Percentiles rank a stretch among this genome's conserved stretches.
Evolutionary conservation across 1,140 invertebrate species (phyloP).

Genomic region (Drosophila bifasciata): DNA sequence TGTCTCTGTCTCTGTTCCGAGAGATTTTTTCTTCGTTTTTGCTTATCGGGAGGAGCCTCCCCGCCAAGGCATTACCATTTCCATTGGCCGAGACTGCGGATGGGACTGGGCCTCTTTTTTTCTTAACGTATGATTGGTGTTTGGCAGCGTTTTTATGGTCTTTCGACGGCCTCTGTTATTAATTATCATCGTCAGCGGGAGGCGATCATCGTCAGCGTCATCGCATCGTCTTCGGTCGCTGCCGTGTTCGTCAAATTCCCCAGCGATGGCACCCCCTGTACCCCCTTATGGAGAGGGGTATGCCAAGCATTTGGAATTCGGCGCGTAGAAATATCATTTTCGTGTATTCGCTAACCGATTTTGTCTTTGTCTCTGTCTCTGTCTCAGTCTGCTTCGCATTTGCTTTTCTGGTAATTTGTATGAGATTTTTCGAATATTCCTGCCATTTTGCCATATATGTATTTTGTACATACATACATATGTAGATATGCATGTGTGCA

Average conservation of each 20-base stretch:
- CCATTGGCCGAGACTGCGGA: slow-evolving; percentile 71
- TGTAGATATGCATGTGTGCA: too few relatives aligned
- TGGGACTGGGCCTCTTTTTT: slow-evolving; percentile 23
- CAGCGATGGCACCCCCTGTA: slow-evolving; percentile 30
- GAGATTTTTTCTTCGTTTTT: slow-evolving; percentile 27
- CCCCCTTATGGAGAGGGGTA: slow-evolving; percentile 30
- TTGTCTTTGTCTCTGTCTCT: slow-evolving; percentile 11
- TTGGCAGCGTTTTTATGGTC: slow-evolving; percentile 73
- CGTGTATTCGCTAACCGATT: slow-evolving; percentile 33
- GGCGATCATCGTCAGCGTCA: slow-evolving; percentile 55
- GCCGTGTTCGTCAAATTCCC: slow-evolving; percentile 60
- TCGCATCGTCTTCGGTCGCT: slow-evolving; percentile 13
- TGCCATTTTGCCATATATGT: slow-evolving; percentile 70
- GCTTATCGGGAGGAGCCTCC: slow-evolving; percentile 51
- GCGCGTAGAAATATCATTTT: slow-evolving; percentile 77
- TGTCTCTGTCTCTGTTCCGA: slow-evolving; percentile 31
- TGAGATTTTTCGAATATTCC: slow-evolving; percentile 75
- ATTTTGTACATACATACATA: slow-evolving; percentile 19
- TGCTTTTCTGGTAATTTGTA: slow-evolving; percentile 80
- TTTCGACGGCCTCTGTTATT: slow-evolving; percentile 60
- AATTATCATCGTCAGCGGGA: slow-evolving; percentile 70
- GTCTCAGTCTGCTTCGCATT: slow-evolving; percentile 21
- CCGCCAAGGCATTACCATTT: slow-evolving; percentile 62
- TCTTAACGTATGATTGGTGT: slow-evolving; percentile 74
- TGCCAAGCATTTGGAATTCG: slow-evolving; percentile 61